Evolutionary conservation across 1,140 invertebrate species (phyloP).

Genomic region (Gonatopus flavifemur): DNA sequence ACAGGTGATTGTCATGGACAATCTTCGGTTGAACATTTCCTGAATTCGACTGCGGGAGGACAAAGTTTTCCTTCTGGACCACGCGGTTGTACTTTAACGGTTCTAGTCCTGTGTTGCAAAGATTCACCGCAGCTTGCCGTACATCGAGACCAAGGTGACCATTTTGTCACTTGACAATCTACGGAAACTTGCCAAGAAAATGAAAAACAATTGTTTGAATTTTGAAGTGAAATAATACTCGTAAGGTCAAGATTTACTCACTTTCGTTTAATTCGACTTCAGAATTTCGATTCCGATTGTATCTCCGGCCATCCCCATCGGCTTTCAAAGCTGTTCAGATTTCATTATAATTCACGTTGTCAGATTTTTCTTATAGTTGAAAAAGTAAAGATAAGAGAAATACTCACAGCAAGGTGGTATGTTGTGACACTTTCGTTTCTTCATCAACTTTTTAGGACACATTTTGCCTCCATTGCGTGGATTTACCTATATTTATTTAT

Average conservation of each 20-base stretch:
- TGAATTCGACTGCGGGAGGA: constrained; percentile 39
- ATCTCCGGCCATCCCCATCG: constrained; percentile 21
- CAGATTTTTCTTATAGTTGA: constrained; percentile 1
- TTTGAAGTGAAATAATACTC: too few relatives aligned
- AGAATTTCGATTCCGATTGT: constrained; percentile 18
- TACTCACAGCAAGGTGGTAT: constrained; percentile 49
- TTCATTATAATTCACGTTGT: neutral
- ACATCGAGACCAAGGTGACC: constrained; percentile 68
- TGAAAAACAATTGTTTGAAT: too few relatives aligned
- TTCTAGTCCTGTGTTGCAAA: constrained; percentile 55
- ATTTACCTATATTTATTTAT: constrained; percentile 55
- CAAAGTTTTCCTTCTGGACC: constrained; percentile 38
- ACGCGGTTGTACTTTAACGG: constrained; percentile 39
- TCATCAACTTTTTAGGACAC: constrained; percentile 66
- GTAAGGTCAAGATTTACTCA: too few relatives aligned
- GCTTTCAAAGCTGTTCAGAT: constrained; percentile 30
- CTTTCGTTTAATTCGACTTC: constrained; percentile 18
- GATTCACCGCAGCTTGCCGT: constrained; percentile 64
- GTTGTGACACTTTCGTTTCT: constrained; percentile 57
- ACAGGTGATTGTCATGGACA: constrained; percentile 31
- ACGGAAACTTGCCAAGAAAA: constrained; percentile 37
- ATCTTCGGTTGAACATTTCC: constrained; percentile 30
- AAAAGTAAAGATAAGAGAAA: neutral
- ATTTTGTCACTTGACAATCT: constrained; percentile 65
- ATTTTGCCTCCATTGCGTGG: constrained; percentile 68